Conservation (phyloP, 2,113 vertebrate species). For the Cathartes aura region DNA sequence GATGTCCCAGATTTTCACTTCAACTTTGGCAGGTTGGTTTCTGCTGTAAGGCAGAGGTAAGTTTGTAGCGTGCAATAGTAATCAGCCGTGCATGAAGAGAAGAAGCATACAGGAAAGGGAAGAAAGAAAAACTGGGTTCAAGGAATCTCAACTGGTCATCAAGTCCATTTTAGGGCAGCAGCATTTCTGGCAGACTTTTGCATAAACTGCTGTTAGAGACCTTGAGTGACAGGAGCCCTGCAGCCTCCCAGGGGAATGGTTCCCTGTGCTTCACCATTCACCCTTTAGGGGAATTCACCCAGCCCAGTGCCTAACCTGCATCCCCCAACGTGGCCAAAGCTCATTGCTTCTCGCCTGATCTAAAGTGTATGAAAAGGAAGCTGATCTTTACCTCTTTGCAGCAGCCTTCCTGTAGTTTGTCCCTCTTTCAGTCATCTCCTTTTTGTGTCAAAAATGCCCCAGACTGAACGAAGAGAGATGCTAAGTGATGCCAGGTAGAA, state of each 20-base stretch:
- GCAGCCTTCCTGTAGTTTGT: neutral
- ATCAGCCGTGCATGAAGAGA: neutral
- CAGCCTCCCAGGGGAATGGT: neutral
- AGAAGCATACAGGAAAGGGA: neutral
- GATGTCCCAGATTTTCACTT: neutral
- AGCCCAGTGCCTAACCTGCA: neutral
- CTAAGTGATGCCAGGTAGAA: neutral
- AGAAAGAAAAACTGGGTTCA: neutral
- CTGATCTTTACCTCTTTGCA: neutral
- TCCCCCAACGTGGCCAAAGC: neutral
- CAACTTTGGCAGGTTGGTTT: neutral
- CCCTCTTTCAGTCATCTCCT: neutral
- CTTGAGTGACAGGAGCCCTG: neutral
- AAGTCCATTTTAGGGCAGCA: neutral
- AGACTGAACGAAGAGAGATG: neutral
- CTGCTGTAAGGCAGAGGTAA: neutral
- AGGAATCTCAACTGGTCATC: neutral
- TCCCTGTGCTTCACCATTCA: neutral
- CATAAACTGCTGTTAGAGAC: neutral
- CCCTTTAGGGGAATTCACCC: neutral
- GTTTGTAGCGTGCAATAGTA: neutral
- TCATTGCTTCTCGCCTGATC: neutral
- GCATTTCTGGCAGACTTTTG: neutral
- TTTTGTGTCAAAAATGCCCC: neutral
- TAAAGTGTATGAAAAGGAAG: rapidly evolving